Base-by-base conservation (phyloP, 2,797 vertebrate genomes). In the Falco cherrug region DNA sequence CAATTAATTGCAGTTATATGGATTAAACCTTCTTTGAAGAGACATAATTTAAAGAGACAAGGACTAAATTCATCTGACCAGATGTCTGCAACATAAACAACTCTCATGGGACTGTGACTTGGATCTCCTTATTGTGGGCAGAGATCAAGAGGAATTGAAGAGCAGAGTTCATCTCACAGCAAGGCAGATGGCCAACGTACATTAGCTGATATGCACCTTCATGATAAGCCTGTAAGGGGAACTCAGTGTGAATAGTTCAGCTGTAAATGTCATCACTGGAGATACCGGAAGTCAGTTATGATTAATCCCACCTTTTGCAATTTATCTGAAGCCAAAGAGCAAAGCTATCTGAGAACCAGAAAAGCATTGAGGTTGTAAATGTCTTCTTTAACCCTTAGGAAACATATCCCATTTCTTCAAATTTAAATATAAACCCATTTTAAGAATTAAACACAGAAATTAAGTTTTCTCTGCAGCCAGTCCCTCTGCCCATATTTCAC, bases 51-150 rank as follows among this genome's bases (percentile, higher is more conserved):
- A 43, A 11, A 74, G 37, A 65, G 2, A 3, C 9, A 67, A 47
- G 24, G 19, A 16, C 65, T 31, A 64, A 9, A 33, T 59, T 59
- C 11, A 41, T 24, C 53, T 86, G 65, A 57, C 5, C 41, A 74
- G 17, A 20, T 20, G 0, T 26, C 37, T 75, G 50, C 22, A 64
- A 11, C 6, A 14, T 2, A 53, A 50, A 18, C 28, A 87, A 0
- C 6, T 83, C 11, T 54, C 18, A 54, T 1, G 16, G 28, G 37
- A 9, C 64, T 47, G 2, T 19, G 33, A 4, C 20, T 25, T 89
- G 13, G 13, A 22, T 84, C 26, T 69, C 16, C 24, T 22, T 24
- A 13, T 9, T 33, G n/a, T 7, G 16, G 89, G 43, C 54, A 76
- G 59, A 29, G 57, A 71, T 37, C 14, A 82, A 63, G 57, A 61